These are phyloP conservation scores for Malacoctenus gilli DNA, from an alignment of 2,797 vertebrate genomes.

Conservation along the genomic window DNA sequence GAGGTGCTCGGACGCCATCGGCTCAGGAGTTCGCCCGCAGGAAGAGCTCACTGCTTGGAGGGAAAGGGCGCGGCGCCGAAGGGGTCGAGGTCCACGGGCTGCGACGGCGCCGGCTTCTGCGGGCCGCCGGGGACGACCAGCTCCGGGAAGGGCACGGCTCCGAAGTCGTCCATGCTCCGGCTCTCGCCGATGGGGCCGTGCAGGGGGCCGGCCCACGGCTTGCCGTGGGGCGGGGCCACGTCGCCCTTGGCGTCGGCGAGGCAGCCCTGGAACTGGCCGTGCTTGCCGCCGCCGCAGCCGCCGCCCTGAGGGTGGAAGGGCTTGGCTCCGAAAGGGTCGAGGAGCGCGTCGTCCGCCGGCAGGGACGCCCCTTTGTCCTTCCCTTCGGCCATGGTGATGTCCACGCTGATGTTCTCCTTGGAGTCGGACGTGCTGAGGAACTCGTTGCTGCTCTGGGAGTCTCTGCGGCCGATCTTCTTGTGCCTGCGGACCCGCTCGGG, in stretches of 20 bases:
- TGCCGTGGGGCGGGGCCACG: conserved; percentile 69
- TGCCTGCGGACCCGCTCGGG: conserved; percentile 90
- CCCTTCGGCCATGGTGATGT: conserved; percentile 80
- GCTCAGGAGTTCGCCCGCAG: conserved; percentile 11
- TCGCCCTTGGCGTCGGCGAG: conserved; percentile 82
- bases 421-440: conserved; percentile 93
- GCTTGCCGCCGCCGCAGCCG: conserved; percentile 78
- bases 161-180: conserved; percentile 91
- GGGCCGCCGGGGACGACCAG: conserved; percentile 80
- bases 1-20: neutral
- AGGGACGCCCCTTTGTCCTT: conserved; percentile 83
- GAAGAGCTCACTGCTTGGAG: conserved; percentile 86
- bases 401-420: conserved; percentile 94
- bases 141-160: conserved; percentile 94
- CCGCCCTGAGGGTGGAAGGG: conserved; percentile 90
- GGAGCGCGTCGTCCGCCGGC: conserved; percentile 81
- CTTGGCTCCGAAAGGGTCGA: conserved; percentile 94
- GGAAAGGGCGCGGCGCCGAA: conserved; percentile 97
- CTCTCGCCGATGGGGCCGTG: conserved; percentile 75
- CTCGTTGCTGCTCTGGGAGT: conserved; percentile 98
- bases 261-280: no score
- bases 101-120: conserved; percentile 60
- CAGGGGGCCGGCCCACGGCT: conserved; percentile 81
- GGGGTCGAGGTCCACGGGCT: conserved; percentile 89
- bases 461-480: conserved; percentile 89